Percentiles rank a stretch among this genome's conserved stretches.
Evolutionary conservation across 2,888 invertebrate species (phyloP).

Genomic region (Pristionchus exspectatus): DNA sequence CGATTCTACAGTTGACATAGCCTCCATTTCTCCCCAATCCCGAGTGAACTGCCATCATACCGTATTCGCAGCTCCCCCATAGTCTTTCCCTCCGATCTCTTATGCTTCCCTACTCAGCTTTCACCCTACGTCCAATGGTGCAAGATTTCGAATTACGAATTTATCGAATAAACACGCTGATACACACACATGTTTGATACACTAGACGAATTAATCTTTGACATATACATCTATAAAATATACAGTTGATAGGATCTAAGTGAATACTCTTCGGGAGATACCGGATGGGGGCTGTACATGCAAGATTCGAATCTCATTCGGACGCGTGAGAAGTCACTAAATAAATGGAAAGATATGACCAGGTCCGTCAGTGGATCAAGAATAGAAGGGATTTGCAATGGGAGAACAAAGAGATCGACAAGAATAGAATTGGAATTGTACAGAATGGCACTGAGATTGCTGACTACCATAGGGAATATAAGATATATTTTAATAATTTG

Average conservation of each 20-base stretch:
- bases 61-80: slow-evolving; percentile 27
- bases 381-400: neutral
- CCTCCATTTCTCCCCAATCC: neutral
- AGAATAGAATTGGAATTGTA: slow-evolving; percentile 2
- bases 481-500: neutral
- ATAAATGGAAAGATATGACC: slow-evolving; percentile 29
- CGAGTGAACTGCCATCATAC: slow-evolving; percentile 40
- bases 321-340: neutral
- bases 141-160: slow-evolving; percentile 48
- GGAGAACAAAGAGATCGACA: neutral
- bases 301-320: slow-evolving; percentile 6
- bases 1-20: neutral
- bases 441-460: slow-evolving; percentile 35
- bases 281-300: slow-evolving; percentile 27
- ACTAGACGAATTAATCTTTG: neutral
- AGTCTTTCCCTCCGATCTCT: slow-evolving; percentile 17
- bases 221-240: neutral
- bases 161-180: neutral
- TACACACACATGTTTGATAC: neutral
- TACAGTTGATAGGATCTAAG: slow-evolving; percentile 27
- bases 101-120: slow-evolving; percentile 31
- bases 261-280: slow-evolving; percentile 24
- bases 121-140: slow-evolving; percentile 15
- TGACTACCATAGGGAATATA: neutral
- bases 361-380: neutral